Conservation (phyloP, 1,140 invertebrate species). For the Triops cancriformis region DNA sequence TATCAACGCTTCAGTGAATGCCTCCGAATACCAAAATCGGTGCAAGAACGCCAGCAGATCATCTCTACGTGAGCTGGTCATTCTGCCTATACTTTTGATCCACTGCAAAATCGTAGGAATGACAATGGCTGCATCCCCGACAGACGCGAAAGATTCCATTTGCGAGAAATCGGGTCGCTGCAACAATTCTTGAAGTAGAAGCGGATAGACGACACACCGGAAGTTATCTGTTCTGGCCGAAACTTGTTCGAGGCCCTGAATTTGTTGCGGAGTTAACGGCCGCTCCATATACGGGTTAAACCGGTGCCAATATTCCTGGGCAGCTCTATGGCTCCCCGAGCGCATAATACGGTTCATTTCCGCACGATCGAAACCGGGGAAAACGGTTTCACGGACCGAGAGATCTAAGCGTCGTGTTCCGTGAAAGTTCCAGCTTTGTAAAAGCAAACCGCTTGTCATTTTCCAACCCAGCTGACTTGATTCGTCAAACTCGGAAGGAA, state of each 20-base stretch:
- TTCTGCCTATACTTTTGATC: constrained; percentile 14
- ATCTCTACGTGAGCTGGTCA: constrained; percentile 19
- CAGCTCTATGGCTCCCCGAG: not conserved
- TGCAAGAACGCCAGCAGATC: constrained; percentile 24
- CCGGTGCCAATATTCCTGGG: not conserved
- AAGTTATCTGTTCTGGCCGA: not conserved
- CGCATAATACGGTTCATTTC: not conserved
- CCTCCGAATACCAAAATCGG: constrained; percentile 21
- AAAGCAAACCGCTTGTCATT: constrained; percentile 19
- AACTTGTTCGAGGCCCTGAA: not conserved
- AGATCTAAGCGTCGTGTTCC: not conserved
- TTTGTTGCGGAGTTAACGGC: not conserved
- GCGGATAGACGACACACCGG: not conserved
- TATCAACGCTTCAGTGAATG: constrained; percentile 27
- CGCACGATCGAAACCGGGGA: not conserved
- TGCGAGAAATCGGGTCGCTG: not conserved
- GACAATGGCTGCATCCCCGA: constrained; percentile 28
- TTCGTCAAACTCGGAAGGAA: not conserved
- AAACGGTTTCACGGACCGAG: not conserved
- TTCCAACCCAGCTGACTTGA: constrained; percentile 19
- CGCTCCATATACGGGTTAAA: not conserved
- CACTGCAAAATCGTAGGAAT: constrained; percentile 17
- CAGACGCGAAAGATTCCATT: not conserved
- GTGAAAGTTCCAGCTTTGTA: not conserved
- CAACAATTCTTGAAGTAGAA: not conserved